Percentiles rank a stretch among this genome's conserved stretches.
Conservation (phyloP, 2,888 invertebrate genomes). For the Heliconius cydno region DNA sequence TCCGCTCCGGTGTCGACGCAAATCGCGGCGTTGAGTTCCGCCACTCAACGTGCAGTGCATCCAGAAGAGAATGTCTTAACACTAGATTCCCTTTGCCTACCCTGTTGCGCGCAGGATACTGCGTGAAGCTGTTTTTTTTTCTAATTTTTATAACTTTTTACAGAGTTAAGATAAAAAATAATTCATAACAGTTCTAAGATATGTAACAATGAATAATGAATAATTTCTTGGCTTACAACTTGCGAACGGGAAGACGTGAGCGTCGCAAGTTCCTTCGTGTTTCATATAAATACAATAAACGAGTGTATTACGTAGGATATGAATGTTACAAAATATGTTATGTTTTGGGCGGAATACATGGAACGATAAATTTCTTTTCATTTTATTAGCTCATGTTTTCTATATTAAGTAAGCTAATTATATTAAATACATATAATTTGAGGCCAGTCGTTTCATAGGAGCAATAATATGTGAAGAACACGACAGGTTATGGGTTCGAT, state of each 20-base stretch:
- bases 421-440: too few relatives aligned
- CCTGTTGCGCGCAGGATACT: too few relatives aligned
- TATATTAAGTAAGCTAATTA: too few relatives aligned
- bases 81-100: too few relatives aligned
- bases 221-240: constrained; percentile 17
- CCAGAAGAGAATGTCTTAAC: too few relatives aligned
- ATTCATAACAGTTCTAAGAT: constrained; percentile 2
- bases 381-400: neutral
- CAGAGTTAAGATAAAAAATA: neutral
- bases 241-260: constrained; percentile 17
- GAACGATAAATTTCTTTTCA: neutral
- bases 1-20: too few relatives aligned
- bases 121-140: too few relatives aligned
- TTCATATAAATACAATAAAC: constrained; percentile 22
- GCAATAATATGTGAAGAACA: too few relatives aligned
- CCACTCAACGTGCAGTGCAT: too few relatives aligned
- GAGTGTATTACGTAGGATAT: constrained; percentile 1
- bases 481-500: too few relatives aligned
- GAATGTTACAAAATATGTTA: neutral
- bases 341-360: constrained; percentile 5
- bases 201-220: constrained; percentile 22
- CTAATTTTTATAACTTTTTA: neutral
- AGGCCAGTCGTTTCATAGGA: too few relatives aligned
- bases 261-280: neutral
- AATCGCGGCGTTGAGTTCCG: too few relatives aligned